phyloP scores from a whole-genome alignment of 2,797 vertebrate species.

The Trichosurus vulpecula region DNA sequence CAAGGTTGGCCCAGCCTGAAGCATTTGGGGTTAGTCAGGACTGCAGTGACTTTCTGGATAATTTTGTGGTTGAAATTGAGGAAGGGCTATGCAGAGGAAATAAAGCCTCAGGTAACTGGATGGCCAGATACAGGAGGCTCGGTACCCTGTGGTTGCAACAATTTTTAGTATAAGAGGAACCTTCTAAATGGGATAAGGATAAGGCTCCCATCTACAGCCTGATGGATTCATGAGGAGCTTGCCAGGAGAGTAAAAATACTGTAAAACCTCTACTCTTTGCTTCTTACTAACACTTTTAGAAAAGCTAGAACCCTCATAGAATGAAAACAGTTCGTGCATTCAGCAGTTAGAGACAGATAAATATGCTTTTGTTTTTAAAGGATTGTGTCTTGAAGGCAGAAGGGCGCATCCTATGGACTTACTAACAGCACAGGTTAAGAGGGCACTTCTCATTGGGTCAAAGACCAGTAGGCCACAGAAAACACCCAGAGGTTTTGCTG shows the following conservation, averaged over 20 bases:
- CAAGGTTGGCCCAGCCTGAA: neutral
- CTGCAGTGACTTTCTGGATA: neutral
- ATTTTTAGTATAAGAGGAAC: neutral
- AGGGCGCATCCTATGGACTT: neutral
- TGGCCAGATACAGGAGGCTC: neutral
- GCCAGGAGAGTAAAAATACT: neutral
- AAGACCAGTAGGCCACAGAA: neutral
- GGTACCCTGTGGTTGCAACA: neutral
- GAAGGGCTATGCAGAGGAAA: neutral
- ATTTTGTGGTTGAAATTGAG: neutral
- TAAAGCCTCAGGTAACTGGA: neutral
- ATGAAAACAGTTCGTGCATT: neutral
- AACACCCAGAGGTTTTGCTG: neutral
- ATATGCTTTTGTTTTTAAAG: neutral
- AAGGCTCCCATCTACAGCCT: neutral
- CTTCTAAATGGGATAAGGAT: neutral
- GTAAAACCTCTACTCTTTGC: neutral
- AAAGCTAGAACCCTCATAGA: neutral
- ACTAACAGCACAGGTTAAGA: neutral
- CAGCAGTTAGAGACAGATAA: neutral
- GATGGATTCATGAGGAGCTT: neutral
- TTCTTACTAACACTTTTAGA: neutral
- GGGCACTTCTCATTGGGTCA: neutral
- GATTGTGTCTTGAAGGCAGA: neutral
- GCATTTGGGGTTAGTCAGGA: neutral